Percentiles rank a stretch among this genome's conserved stretches.
phyloP scores from a whole-genome alignment of 2,113 vertebrate genomes.

The Lutjanus erythropterus region DNA sequence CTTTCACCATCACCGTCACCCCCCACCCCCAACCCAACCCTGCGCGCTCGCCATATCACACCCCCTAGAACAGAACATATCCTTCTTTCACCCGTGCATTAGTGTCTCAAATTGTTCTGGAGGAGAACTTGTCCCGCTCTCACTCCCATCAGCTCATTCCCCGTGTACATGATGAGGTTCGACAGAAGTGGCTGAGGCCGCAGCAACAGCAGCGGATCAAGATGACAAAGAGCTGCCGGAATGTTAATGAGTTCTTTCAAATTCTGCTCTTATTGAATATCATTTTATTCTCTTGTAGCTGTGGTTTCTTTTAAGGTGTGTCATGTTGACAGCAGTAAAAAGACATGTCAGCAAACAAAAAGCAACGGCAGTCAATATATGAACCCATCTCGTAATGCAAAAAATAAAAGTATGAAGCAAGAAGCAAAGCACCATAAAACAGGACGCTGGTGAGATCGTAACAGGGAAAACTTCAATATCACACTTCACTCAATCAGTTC shows the following conservation, averaged over 20 bases:
- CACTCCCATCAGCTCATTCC: constrained; percentile 18
- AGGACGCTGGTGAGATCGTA: background rate
- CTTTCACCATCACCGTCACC: constrained; percentile 30
- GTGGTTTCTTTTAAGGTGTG: constrained; percentile 35
- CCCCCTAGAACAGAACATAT: constrained; percentile 36
- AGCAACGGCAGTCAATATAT: constrained; percentile 40
- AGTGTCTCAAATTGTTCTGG: constrained; percentile 1
- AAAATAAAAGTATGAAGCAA: constrained; percentile 59
- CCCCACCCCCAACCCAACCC: constrained; percentile 1
- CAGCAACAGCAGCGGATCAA: constrained; percentile 18
- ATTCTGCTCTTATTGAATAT: constrained; percentile 11
- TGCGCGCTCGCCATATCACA: constrained; percentile 16
- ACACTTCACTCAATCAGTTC: background rate
- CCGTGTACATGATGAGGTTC: constrained; percentile 49
- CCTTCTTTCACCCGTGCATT: constrained; percentile 19
- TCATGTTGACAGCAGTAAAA: constrained; percentile 42
- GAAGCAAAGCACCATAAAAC: constrained; percentile 17
- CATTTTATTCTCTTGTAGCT: constrained; percentile 1
- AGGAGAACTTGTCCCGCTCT: constrained; percentile 17
- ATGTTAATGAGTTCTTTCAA: constrained; percentile 43
- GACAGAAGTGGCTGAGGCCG: constrained; percentile 16
- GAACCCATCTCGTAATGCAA: constrained; percentile 51
- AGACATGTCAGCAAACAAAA: constrained; percentile 58
- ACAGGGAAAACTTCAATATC: constrained; percentile 13
- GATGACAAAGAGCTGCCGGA: constrained; percentile 25